phyloP scores from a whole-genome alignment of 2,797 vertebrate genomes.

The Microctenopoma lineatum region DNA sequence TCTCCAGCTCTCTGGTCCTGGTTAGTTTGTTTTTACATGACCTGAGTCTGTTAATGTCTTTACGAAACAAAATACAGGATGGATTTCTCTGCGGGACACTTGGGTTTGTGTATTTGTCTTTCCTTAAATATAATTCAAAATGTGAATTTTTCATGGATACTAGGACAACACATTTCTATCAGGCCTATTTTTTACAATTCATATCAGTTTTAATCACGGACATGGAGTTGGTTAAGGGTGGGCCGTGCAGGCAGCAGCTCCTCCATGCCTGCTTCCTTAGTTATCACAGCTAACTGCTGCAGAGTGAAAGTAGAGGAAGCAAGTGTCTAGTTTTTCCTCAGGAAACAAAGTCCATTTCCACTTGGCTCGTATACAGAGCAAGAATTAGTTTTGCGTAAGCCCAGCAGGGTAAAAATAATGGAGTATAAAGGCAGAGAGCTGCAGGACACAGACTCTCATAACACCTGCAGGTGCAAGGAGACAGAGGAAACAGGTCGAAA shows the following conservation, averaged over 20 bases:
- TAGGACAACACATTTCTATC: not conserved
- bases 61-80: constrained; percentile 54
- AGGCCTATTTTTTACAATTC: not conserved
- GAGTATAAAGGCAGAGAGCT: constrained; percentile 84
- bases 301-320: constrained; percentile 76
- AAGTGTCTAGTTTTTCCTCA: constrained; percentile 77
- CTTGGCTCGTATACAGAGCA: constrained; percentile 83
- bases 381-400: constrained; percentile 89
- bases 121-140: not conserved
- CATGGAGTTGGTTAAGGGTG: not conserved
- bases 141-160: not conserved
- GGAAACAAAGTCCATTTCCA: constrained; percentile 93
- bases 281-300: constrained; percentile 9
- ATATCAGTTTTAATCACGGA: not conserved
- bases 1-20: constrained; percentile 47
- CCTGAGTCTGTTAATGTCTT: constrained; percentile 45
- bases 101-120: not conserved
- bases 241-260: not conserved
- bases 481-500: not conserved
- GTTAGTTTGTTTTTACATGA: constrained; percentile 53
- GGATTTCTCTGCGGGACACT: constrained; percentile 2
- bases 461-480: constrained; percentile 45
- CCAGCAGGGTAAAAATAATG: constrained; percentile 88
- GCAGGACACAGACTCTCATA: constrained; percentile 43
- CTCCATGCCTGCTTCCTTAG: constrained; percentile 21